Percentiles rank a stretch among this genome's conserved stretches.
phyloP scores from a whole-genome alignment of 1,140 invertebrate species.

The Drosophila lini region DNA sequence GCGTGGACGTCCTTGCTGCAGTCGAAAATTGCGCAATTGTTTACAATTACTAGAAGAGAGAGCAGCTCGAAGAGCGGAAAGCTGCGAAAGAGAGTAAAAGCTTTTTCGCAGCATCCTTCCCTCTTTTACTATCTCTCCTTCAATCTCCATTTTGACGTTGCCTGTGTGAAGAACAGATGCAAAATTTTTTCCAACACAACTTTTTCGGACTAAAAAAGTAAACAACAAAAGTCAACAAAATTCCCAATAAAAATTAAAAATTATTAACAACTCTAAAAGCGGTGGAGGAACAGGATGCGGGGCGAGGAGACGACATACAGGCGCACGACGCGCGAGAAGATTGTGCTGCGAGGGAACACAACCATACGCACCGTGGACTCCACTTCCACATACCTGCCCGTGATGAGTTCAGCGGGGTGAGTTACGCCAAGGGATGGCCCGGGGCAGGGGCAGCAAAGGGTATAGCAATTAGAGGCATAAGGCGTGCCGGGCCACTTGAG shows the following conservation, averaged over 20 bases:
- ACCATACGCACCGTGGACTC: slow-evolving; percentile 82
- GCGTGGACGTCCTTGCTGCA: slow-evolving; percentile 33
- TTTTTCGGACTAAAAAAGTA: slow-evolving; percentile 52
- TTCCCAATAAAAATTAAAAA: slow-evolving; percentile 28
- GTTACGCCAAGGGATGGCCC: slow-evolving; percentile 17
- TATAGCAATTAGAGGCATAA: slow-evolving; percentile 10
- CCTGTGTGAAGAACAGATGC: slow-evolving; percentile 51
- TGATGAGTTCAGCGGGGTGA: slow-evolving; percentile 66
- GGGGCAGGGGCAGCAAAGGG: not conserved
- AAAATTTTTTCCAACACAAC: slow-evolving; percentile 44
- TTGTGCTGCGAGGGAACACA: slow-evolving; percentile 81
- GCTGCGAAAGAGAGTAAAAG: slow-evolving; percentile 32
- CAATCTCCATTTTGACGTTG: slow-evolving; percentile 57
- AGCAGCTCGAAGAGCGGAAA: slow-evolving; percentile 31
- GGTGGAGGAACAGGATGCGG: slow-evolving; percentile 58
- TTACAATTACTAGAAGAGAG: slow-evolving; percentile 28
- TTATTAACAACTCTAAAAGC: slow-evolving; percentile 6
- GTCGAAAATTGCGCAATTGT: slow-evolving; percentile 67
- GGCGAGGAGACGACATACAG: slow-evolving; percentile 78
- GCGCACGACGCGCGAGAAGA: slow-evolving; percentile 82
- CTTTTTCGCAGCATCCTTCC: slow-evolving; percentile 51
- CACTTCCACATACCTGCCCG: slow-evolving; percentile 80
- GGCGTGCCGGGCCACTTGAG: slow-evolving; percentile 57
- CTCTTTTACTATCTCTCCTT: slow-evolving; percentile 25
- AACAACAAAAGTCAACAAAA: slow-evolving; percentile 46